phyloP scores from a whole-genome alignment of 2,113 vertebrate species.

The Rhinopomastus cyanomelas region DNA sequence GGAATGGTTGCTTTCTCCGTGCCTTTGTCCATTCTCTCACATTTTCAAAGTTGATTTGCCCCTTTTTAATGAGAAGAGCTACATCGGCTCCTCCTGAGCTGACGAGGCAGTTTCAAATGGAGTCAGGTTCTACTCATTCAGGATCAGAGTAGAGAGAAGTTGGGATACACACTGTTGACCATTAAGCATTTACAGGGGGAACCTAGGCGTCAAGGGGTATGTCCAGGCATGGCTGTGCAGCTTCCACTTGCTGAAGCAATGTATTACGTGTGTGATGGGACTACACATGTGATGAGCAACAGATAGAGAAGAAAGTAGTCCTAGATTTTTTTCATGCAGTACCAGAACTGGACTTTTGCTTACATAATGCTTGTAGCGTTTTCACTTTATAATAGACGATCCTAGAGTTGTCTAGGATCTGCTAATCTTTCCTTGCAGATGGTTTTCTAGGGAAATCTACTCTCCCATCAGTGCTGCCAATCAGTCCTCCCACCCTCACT shows the following conservation, averaged over 20 bases:
- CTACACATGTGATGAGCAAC: too few relatives aligned
- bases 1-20: neutral
- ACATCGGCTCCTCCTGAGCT: neutral
- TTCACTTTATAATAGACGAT: neutral
- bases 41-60: neutral
- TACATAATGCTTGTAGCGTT: neutral
- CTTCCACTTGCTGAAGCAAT: neutral
- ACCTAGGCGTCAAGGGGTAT: neutral
- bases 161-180: neutral
- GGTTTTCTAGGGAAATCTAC: neutral
- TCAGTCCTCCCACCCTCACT: neutral
- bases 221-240: neutral
- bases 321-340: neutral
- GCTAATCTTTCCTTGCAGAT: neutral
- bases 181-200: neutral
- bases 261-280: neutral
- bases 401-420: neutral
- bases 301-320: neutral
- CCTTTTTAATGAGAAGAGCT: neutral
- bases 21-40: neutral
- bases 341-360: neutral
- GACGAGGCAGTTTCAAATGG: neutral
- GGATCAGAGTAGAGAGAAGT: neutral
- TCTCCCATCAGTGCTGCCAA: neutral
- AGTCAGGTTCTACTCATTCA: neutral